phyloP scores from a whole-genome alignment of 2,113 vertebrate genomes.

The Mellivora capensis region DNA sequence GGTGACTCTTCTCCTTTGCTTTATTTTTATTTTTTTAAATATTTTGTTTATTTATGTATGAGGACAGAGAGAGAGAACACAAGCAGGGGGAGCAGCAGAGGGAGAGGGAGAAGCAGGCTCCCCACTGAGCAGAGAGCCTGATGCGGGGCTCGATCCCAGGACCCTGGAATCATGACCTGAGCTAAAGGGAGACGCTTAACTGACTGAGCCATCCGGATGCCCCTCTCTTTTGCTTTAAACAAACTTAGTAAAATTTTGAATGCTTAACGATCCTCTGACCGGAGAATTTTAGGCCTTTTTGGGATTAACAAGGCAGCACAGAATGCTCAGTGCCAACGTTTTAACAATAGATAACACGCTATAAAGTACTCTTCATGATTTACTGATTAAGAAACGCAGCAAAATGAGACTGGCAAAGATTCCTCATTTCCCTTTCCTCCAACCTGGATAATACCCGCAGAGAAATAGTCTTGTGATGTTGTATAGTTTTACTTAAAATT shows the following conservation, averaged over 20 bases:
- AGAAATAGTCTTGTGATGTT: not conserved
- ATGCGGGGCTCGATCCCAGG: too few relatives aligned
- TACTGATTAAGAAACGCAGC: not conserved
- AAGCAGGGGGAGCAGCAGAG: too few relatives aligned
- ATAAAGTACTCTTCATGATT: not conserved
- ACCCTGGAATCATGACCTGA: too few relatives aligned
- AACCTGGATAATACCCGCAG: not conserved
- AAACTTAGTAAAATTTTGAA: not conserved
- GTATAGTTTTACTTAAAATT: not conserved
- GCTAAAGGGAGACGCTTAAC: too few relatives aligned
- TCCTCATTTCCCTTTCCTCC: not conserved
- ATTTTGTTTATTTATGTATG: too few relatives aligned
- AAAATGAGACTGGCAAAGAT: not conserved
- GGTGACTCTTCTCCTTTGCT: not conserved
- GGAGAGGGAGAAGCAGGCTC: too few relatives aligned
- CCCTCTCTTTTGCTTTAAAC: not conserved
- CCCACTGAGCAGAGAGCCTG: too few relatives aligned
- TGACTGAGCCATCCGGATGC: too few relatives aligned
- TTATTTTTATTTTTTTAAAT: not conserved
- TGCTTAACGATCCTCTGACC: not conserved
- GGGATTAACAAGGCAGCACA: not conserved
- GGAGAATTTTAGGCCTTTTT: not conserved
- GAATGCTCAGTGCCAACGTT: not conserved
- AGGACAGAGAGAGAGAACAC: too few relatives aligned
- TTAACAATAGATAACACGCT: not conserved